Base-by-base conservation (phyloP, 2,888 invertebrate genomes). In the Diarsia brunnea region DNA sequence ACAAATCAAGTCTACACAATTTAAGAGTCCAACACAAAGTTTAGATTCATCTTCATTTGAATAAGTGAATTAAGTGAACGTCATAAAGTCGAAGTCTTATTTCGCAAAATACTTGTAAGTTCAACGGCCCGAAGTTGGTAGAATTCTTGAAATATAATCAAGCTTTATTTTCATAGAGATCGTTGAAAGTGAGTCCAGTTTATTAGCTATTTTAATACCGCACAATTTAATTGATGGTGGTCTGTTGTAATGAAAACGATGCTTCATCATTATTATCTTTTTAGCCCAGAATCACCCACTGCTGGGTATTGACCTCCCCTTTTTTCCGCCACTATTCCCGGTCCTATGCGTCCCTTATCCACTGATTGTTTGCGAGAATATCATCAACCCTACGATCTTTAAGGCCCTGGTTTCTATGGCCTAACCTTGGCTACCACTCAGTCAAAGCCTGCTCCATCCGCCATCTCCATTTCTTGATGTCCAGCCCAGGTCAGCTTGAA, bases 1-100 rank as follows among this genome's bases (percentile, higher is more conserved):
- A 82, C 76, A 85, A 88, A 88, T 87, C 75, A 87, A 84, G 85
- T 80, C 80, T 75, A 75, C 80, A 86, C 75, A 82, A 84, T 86
- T 87, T 82, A 84, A 84, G 86, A 84, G 78, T 81, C 81, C 80
- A 79, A 73, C 78, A 79, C 77, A 82, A 86, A 86, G 72, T 87
- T 87, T 77, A 84, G 81, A 87, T 84, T 79, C 81, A 69, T 84
- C 88, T 87, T 87, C 87, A 89, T 89, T 89, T 87, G 71, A 86
- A 87, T 87, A 87, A 89, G 80, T 84, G 79, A 89, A 89, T 88
- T 87, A 89, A 89, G 81, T 72, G 76, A 81, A 87, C 78, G 88
- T 86, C 86, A 87, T 88, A 87, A 89, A 87, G 83, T 86, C 77
- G 82, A 79, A 80, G 84, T 81, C 81, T 85, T 86, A 82, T 89